phyloP scores from a whole-genome alignment of 2,113 vertebrate species.

The Ploceus nigricollis region DNA sequence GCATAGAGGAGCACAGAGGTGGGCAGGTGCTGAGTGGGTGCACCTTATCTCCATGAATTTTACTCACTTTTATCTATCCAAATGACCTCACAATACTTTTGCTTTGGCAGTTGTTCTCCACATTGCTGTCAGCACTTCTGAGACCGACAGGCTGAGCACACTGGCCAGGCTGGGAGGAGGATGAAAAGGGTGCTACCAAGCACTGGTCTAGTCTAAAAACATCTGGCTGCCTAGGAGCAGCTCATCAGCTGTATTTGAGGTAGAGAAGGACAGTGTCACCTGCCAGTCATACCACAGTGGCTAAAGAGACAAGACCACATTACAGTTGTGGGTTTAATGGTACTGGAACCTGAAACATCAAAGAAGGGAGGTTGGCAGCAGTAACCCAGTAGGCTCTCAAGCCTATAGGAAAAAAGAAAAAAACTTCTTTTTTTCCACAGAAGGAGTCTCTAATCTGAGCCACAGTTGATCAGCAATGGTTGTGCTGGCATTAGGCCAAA shows the following conservation, averaged over 20 bases:
- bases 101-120: neutral
- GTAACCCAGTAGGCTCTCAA: neutral
- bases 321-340: neutral
- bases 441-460: neutral
- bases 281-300: neutral
- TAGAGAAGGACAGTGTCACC: neutral
- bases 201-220: neutral
- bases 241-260: neutral
- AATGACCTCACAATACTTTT: neutral
- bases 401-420: neutral
- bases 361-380: neutral
- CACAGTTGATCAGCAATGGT: neutral
- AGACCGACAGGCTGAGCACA: neutral
- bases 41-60: neutral
- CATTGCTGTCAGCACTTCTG: neutral
- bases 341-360: neutral
- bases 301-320: neutral
- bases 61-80: neutral
- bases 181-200: neutral
- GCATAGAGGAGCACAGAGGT: neutral
- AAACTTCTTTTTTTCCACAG: neutral
- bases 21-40: neutral
- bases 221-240: neutral
- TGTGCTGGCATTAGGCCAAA: neutral
- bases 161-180: neutral